These are phyloP conservation scores for Nipponia nippon DNA, from an alignment of 2,113 vertebrate species.

Conservation along the genomic window DNA sequence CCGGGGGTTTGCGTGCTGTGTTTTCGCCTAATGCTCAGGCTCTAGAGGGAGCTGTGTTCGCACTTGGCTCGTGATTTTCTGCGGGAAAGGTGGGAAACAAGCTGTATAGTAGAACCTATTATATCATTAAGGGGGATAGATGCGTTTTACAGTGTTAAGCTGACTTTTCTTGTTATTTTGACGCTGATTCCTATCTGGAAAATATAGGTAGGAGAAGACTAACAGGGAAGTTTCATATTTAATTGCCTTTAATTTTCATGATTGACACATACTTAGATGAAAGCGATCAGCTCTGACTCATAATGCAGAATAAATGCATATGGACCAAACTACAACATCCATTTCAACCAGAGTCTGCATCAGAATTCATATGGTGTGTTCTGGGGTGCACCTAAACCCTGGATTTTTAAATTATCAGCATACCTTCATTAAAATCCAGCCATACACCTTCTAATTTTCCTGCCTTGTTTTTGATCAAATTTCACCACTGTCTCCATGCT, in stretches of 20 bases:
- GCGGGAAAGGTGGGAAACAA: background rate
- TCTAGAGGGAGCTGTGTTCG: background rate
- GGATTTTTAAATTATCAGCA: background rate
- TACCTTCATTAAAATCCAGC: background rate
- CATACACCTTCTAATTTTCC: background rate
- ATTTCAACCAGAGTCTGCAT: background rate
- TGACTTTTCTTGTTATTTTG: background rate
- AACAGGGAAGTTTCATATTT: background rate
- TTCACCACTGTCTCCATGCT: background rate
- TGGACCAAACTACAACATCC: background rate
- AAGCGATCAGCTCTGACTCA: background rate
- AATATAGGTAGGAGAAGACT: background rate
- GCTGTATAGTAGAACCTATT: fast-evolving
- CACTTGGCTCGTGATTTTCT: background rate
- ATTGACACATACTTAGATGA: background rate
- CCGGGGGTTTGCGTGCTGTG: fast-evolving
- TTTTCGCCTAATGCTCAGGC: background rate
- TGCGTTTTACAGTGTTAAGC: background rate
- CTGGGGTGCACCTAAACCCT: background rate
- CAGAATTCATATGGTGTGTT: background rate
- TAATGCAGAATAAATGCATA: background rate
- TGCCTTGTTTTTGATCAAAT: background rate
- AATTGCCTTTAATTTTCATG: background rate
- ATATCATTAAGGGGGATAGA: no score
- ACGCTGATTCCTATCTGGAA: background rate